A percentile compares a stretch with the other conserved stretches of the same genome.
Evolutionary conservation across 92 coral and sea anemone species (phyloP).

Genomic region (Micromussa lordhowensis): DNA sequence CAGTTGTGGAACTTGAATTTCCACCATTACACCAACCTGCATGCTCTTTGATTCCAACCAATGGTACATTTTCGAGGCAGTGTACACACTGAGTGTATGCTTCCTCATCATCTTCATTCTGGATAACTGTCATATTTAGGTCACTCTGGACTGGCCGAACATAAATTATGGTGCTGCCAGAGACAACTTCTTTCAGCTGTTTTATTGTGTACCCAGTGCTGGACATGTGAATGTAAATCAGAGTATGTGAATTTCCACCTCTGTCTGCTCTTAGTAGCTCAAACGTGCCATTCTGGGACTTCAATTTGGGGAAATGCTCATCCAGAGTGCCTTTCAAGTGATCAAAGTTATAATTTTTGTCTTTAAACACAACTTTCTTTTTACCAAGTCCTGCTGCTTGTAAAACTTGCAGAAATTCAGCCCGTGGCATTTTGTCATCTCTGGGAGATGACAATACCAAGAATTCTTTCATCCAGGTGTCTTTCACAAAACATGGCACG

Average conservation of each 20-base stretch:
- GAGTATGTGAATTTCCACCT: conserved; percentile 53
- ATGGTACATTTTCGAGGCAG: conserved; percentile 31
- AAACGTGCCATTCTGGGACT: conserved; percentile 63
- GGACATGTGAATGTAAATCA: conserved; percentile 47
- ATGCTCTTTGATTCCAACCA: conserved; percentile 40
- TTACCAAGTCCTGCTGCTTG: conserved; percentile 58
- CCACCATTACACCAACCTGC: conserved; percentile 30
- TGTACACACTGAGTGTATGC: conserved; percentile 49
- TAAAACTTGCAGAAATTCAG: conserved; percentile 22
- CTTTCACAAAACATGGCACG: conserved; percentile 43
- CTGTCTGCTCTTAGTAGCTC: conserved; percentile 69
- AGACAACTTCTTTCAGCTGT: conserved; percentile 44
- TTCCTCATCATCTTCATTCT: conserved; percentile 5
- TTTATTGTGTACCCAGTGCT: conserved; percentile 45
- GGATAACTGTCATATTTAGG: conserved; percentile 7
- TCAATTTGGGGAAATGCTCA: conserved; percentile 56
- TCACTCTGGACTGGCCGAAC: conserved; percentile 59
- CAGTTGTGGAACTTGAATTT: conserved; percentile 25
- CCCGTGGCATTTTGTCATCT: conserved; percentile 51
- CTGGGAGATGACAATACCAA: conserved; percentile 39
- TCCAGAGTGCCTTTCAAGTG: conserved; percentile 44
- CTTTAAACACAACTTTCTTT: conserved; percentile 39
- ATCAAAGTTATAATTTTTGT: conserved; percentile 46
- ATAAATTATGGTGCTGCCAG: conserved; percentile 30
- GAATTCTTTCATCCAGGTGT: conserved; percentile 67